These are phyloP conservation scores for Oscheius sp. DNA, from an alignment of 2,888 invertebrate genomes.

Conservation along the genomic window DNA sequence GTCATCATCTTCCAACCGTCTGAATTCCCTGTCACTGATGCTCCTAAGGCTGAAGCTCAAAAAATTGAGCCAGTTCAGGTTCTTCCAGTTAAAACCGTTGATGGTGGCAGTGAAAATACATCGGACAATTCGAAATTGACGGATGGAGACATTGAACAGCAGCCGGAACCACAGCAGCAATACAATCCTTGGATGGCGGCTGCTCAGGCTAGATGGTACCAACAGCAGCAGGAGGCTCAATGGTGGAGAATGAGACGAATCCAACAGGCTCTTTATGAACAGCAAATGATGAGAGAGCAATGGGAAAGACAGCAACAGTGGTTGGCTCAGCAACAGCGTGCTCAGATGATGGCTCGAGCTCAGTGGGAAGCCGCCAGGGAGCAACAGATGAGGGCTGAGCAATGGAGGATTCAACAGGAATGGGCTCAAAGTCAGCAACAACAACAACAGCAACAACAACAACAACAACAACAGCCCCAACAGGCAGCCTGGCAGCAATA, in stretches of 20 bases:
- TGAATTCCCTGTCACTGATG: not conserved
- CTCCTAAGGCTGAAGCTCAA: conserved; percentile 10
- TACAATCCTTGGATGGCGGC: conserved; percentile 6
- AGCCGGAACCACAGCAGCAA: not conserved
- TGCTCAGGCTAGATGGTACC: conserved; percentile 3
- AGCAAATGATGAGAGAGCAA: conserved; percentile 1
- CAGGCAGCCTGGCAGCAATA: conserved; percentile 12
- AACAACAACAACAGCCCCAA: conserved; percentile 13
- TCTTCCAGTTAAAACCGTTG: conserved; percentile 8
- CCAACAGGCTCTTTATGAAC: conserved; percentile 15
- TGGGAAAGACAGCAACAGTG: not conserved
- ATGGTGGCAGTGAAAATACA: conserved; percentile 21
- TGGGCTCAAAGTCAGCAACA: conserved; percentile 5
- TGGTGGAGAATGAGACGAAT: conserved; percentile 10
- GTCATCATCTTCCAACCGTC: not conserved
- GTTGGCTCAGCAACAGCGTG: conserved; percentile 5
- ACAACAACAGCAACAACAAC: conserved; percentile 1
- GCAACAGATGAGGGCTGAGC: conserved; percentile 5
- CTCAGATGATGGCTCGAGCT: conserved; percentile 12
- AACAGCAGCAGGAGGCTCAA: conserved; percentile 7
- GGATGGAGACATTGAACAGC: not conserved
- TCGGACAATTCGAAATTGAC: not conserved
- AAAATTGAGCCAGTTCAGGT: conserved; percentile 1
- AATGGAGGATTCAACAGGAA: conserved; percentile 3
- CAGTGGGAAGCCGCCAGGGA: conserved; percentile 29